Evolutionary conservation across 1,140 invertebrate genomes (phyloP), one percentile per base, ranked within the genome.

Genomic region (Helicoverpa zea): DNA sequence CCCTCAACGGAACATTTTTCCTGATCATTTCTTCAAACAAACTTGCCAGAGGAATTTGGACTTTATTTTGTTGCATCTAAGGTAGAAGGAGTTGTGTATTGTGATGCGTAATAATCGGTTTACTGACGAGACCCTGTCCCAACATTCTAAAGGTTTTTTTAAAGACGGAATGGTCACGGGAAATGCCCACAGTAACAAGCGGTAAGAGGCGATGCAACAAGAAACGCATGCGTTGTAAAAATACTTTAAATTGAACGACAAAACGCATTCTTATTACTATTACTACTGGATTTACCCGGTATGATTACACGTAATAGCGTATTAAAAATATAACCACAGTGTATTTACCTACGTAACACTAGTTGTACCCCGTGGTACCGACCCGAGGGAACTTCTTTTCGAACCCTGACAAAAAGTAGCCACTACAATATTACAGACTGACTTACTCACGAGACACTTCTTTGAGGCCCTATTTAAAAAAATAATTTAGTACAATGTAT

Each of bases 121-220:
- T 66, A 78, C 75, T 54, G 61, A 58, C 54, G 29, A 16, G 58
- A 66, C 63, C 59, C 72, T 80, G 70, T 83, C 78, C 77, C 52
- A 35, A 61, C 72, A 79, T 81, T 76, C 52, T 83, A 78, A 78
- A 84, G 52, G 70, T 82, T 72, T 85, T 88, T 79, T 84, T 84
- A 86, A 86, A 87, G 64, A 68, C 61, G 68, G 56, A 73, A 61
- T 84, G 87, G 90, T 91, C 90, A 91, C 87, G 90, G 90, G 90
- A 91, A 90, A 81, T 86, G 87, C 70, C 64, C 83, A 83, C 80
- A 18, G 54, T 87, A 88, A 91, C 82, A 5, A 58, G 56, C n/a
- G 14, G 11, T 10, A 35, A n/a, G 29, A 2, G 63, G 63, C 43
- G 18, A 66, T 79, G 58, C 72, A 72, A 54, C 23, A 75, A 59